A percentile compares a stretch with the other conserved stretches of the same genome.
These are phyloP conservation scores for Nysson spinosus DNA, from an alignment of 2,888 invertebrate genomes.

Conservation along the genomic window DNA sequence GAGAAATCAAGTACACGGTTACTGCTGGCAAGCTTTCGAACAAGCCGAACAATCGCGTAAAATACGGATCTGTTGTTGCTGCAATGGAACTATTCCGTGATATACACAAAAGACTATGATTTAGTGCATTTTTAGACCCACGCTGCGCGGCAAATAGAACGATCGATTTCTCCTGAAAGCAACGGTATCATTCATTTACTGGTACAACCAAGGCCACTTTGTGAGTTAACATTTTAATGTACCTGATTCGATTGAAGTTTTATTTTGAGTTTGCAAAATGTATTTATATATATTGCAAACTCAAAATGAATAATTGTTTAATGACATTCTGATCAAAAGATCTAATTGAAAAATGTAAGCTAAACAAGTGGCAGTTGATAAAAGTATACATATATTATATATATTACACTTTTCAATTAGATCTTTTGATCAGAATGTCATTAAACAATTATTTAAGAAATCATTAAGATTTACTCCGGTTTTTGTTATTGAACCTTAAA, in stretches of 20 bases:
- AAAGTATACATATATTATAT: too few species aligned
- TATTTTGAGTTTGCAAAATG: background rate
- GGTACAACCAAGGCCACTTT: conserved; percentile 16
- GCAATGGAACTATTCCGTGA: conserved; percentile 22
- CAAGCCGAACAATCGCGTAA: conserved; percentile 46
- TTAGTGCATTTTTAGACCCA: conserved; percentile 46
- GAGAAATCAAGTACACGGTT: conserved; percentile 52
- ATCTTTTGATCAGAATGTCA: too few species aligned
- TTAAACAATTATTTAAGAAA: too few species aligned
- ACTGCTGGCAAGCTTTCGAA: conserved; percentile 28
- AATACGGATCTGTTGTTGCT: conserved; percentile 35
- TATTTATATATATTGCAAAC: background rate
- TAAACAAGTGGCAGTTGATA: too few species aligned
- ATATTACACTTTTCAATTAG: too few species aligned
- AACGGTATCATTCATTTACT: conserved; percentile 40
- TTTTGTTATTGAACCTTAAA: too few species aligned
- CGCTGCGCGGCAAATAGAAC: conserved; percentile 21
- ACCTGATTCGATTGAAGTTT: conserved; percentile 20
- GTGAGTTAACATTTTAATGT: conserved; percentile 14
- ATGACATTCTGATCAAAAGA: background rate
- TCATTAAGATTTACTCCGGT: too few species aligned
- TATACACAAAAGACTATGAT: conserved; percentile 41
- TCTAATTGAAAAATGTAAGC: too few species aligned
- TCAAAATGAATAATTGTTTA: background rate
- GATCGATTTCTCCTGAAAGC: conserved; percentile 29